Evolutionary conservation across 2,888 invertebrate genomes (phyloP).

Genomic region (Mesodorylaimus sp.): DNA sequence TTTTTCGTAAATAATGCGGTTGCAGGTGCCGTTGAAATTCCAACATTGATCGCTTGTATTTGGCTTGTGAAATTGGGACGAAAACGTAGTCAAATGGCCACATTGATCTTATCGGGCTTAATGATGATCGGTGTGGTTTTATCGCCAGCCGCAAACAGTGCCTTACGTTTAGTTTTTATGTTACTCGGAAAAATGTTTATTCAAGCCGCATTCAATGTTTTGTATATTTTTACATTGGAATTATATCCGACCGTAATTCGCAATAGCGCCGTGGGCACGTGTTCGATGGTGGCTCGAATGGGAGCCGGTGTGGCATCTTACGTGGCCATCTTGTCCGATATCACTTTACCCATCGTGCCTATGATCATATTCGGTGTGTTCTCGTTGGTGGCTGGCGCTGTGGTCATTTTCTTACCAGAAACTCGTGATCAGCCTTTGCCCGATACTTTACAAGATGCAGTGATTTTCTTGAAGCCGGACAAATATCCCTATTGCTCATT

Average conservation of each 20-base stretch:
- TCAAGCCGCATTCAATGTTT: constrained; percentile 28
- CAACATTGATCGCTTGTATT: constrained; percentile 25
- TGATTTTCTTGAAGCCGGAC: constrained; percentile 6
- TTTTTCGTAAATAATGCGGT: constrained; percentile 23
- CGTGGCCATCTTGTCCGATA: constrained; percentile 26
- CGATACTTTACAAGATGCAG: constrained; percentile 20
- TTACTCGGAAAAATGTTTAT: constrained; percentile 24
- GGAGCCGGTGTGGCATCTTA: constrained; percentile 26
- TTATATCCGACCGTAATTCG: constrained; percentile 28
- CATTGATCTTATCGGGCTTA: constrained; percentile 21
- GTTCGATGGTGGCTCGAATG: constrained; percentile 21
- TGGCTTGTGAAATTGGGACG: too few species aligned
- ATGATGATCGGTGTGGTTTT: constrained; percentile 19
- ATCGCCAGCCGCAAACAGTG: neutral
- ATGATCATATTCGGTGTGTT: constrained; percentile 30
- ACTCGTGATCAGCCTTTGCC: constrained; percentile 27
- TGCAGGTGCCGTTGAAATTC: constrained; percentile 25
- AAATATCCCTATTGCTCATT: neutral
- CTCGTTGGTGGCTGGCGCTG: constrained; percentile 25
- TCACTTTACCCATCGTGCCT: constrained; percentile 26
- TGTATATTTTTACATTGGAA: constrained; percentile 29
- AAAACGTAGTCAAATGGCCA: constrained; percentile 21
- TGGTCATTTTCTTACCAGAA: constrained; percentile 26
- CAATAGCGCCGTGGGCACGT: constrained; percentile 19
- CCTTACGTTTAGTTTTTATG: constrained; percentile 21